Conservation (phyloP, 2,113 vertebrate genomes). For the Centropristis striata region DNA sequence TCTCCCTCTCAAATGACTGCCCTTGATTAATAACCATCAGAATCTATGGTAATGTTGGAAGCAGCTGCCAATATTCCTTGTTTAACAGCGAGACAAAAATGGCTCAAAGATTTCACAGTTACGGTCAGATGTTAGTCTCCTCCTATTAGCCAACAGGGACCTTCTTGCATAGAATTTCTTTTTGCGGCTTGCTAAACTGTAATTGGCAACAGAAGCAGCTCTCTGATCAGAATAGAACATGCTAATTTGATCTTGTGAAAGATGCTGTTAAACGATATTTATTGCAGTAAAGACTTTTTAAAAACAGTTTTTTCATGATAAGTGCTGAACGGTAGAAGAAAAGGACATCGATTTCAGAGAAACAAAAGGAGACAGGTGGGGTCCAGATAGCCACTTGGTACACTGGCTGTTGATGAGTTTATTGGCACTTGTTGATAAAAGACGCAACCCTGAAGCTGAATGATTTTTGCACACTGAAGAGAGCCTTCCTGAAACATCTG, state of each 20-base stretch:
- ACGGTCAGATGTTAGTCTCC: not conserved
- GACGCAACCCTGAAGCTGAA: not conserved
- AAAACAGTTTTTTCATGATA: not conserved
- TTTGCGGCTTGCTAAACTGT: not conserved
- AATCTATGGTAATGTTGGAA: conserved; percentile 38
- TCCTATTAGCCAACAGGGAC: not conserved
- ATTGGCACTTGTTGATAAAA: not conserved
- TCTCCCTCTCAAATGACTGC: conserved; percentile 47
- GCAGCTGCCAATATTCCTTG: conserved; percentile 48
- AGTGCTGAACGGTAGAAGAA: not conserved
- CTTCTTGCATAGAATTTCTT: not conserved
- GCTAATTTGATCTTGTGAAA: conserved; percentile 14
- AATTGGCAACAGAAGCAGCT: conserved; percentile 19
- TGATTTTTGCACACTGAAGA: not conserved
- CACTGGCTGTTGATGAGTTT: not conserved
- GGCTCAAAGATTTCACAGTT: conserved; percentile 39
- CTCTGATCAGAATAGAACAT: not conserved
- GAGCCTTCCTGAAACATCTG: not conserved
- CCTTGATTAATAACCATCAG: conserved; percentile 68
- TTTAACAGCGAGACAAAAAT: conserved; percentile 54
- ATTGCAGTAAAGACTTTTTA: not conserved
- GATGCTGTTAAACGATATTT: not conserved
- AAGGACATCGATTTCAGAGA: not conserved
- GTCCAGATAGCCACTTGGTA: not conserved
- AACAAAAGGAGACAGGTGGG: not conserved